A percentile compares a stretch with the other conserved stretches of the same genome.
Conservation (phyloP, 2,888 invertebrate genomes). For the Chymomyza fuscimana region DNA sequence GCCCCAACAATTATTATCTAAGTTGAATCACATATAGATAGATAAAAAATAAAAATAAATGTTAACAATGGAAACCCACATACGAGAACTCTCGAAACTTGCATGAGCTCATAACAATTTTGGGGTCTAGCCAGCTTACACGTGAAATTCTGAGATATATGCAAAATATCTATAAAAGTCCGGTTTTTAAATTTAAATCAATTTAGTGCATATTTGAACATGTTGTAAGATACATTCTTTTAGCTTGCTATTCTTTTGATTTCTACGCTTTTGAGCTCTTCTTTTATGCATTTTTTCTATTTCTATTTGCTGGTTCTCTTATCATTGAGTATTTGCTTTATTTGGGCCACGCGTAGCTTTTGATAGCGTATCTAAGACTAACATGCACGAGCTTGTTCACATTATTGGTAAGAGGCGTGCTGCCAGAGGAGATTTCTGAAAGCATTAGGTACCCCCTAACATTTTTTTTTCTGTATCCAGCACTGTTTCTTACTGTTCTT, state of each 20-base stretch:
- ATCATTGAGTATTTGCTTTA: slow-evolving; percentile 32
- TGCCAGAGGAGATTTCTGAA: too few relatives aligned
- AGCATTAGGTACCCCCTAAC: too few relatives aligned
- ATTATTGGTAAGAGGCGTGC: background rate
- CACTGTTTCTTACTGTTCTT: slow-evolving; percentile 2
- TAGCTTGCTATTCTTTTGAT: background rate
- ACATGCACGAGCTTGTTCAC: slow-evolving; percentile 27
- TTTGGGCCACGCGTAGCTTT: slow-evolving; percentile 39
- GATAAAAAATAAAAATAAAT: background rate
- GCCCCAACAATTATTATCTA: slow-evolving; percentile 9
- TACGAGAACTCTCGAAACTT: background rate
- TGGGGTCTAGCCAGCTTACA: background rate
- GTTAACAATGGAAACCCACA: background rate
- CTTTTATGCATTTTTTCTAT: background rate
- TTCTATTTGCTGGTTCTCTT: background rate
- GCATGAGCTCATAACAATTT: slow-evolving; percentile 1
- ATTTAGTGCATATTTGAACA: background rate
- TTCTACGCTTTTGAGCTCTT: background rate
- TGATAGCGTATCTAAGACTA: slow-evolving; percentile 60
- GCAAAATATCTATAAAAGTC: slow-evolving; percentile 3
- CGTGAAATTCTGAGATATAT: background rate
- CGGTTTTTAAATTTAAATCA: background rate
- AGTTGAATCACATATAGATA: background rate
- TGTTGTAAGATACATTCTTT: background rate
- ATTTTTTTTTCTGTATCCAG: too few relatives aligned